phyloP scores from a whole-genome alignment of 2,113 vertebrate genomes.

The Elachura formosa region DNA sequence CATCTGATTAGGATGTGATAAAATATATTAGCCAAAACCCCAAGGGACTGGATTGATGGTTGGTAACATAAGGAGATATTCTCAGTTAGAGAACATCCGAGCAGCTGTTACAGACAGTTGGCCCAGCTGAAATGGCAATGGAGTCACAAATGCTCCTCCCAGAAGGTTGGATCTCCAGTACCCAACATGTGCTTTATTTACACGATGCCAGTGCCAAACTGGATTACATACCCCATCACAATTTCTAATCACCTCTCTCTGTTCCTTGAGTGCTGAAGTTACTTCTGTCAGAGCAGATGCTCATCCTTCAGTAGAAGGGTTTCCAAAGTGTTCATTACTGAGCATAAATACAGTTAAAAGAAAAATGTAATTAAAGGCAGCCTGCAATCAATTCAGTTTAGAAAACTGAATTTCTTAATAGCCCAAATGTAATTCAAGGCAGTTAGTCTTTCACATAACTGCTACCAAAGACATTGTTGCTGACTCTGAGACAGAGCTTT shows the following conservation, averaged over 20 bases:
- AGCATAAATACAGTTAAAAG: not conserved
- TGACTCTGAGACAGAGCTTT: not conserved
- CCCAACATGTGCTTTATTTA: not conserved
- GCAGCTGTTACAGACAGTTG: not conserved
- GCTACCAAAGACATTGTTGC: not conserved
- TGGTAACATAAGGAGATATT: not conserved
- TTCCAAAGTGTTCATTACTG: not conserved
- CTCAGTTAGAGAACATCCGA: not conserved
- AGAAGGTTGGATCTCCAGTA: not conserved
- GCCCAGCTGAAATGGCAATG: not conserved
- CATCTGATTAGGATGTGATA: not conserved
- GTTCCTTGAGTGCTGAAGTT: not conserved
- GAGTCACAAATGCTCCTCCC: not conserved
- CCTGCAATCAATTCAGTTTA: not conserved
- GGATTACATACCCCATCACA: not conserved
- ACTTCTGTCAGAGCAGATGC: not conserved
- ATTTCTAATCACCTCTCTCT: not conserved
- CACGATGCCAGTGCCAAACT: fast-evolving
- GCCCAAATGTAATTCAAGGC: not conserved
- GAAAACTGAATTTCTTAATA: not conserved
- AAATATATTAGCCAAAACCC: not conserved
- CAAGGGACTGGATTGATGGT: not conserved
- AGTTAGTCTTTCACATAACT: not conserved
- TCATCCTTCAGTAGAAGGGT: not conserved
- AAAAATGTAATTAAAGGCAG: not conserved